Percentiles rank a stretch among this genome's conserved stretches.
Evolutionary conservation across 2,888 invertebrate species (phyloP).

Genomic region (Timema podura): DNA sequence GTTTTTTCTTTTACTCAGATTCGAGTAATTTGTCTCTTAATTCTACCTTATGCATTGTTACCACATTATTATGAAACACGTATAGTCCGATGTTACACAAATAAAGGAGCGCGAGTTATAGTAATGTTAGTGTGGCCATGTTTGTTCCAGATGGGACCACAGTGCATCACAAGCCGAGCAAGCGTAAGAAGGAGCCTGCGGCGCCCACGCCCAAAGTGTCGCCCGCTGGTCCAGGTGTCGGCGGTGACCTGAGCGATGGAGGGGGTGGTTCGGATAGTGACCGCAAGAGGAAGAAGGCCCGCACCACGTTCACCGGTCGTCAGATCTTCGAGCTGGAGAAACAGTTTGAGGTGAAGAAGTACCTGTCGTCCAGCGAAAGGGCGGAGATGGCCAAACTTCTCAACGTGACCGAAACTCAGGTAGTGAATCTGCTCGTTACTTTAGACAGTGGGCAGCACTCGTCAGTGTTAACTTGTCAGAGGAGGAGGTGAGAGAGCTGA

Average conservation of each 20-base stretch:
- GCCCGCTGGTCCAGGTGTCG: slow-evolving; percentile 28
- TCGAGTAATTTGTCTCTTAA: not conserved
- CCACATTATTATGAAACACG: too few relatives aligned
- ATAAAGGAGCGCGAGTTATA: too few relatives aligned
- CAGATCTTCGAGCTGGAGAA: slow-evolving; percentile 97
- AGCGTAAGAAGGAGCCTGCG: slow-evolving; percentile 28
- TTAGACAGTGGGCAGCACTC: too few relatives aligned
- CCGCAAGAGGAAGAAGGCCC: slow-evolving; percentile 76
- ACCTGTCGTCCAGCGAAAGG: slow-evolving; percentile 88
- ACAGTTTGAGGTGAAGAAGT: slow-evolving; percentile 94
- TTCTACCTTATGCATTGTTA: not conserved
- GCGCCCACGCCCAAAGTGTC: slow-evolving; percentile 29
- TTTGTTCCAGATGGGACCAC: slow-evolving; percentile 29
- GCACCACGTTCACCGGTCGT: slow-evolving; percentile 91
- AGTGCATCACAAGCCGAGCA: slow-evolving; percentile 25
- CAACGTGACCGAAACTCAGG: slow-evolving; percentile 96
- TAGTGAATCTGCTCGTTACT: too few relatives aligned
- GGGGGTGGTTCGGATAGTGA: slow-evolving; percentile 38
- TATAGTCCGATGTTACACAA: too few relatives aligned
- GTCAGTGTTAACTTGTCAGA: too few relatives aligned
- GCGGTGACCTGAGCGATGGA: slow-evolving; percentile 26
- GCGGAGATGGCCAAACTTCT: slow-evolving; percentile 92
- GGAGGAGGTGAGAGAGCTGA: too few relatives aligned
- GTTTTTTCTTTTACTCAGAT: not conserved
- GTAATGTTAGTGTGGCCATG: not conserved